Conservation (phyloP, 1,140 invertebrate genomes). For the Hypothenemus hampei region DNA sequence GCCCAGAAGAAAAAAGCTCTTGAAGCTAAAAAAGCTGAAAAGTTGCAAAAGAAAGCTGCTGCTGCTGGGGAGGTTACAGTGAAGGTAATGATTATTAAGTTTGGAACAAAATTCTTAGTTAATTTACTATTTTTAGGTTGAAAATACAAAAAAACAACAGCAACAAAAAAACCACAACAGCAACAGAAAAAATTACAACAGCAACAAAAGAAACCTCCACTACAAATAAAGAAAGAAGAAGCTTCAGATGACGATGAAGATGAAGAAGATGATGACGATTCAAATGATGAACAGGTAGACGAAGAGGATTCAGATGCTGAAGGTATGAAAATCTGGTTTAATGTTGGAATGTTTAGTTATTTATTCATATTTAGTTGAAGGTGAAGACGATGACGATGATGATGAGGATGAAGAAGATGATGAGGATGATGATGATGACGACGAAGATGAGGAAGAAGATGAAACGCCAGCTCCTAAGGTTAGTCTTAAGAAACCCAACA, state of each 20-base stretch:
- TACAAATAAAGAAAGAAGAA: conserved; percentile 13
- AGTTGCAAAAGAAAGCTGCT: conserved; percentile 11
- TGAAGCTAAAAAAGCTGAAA: conserved; percentile 4
- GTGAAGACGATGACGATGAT: conserved; percentile 29
- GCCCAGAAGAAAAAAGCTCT: conserved; percentile 7
- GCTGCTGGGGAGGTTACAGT: not conserved
- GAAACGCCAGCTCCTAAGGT: conserved; percentile 26
- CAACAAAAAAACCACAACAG: not conserved
- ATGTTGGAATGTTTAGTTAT: conserved; percentile 5
- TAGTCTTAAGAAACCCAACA: conserved; percentile 31
- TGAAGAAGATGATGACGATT: conserved; percentile 16
- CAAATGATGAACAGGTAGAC: conserved; percentile 9
- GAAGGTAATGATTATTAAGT: not conserved
- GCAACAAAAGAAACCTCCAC: conserved; percentile 1
- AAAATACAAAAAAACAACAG: not conserved
- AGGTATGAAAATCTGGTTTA: conserved; percentile 3
- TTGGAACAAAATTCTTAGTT: not conserved
- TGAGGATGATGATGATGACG: conserved; percentile 28
- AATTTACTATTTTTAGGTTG: not conserved
- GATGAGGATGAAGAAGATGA: conserved; percentile 29
- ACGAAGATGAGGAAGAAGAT: conserved; percentile 28
- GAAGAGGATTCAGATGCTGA: conserved; percentile 11
- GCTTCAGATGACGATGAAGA: conserved; percentile 17
- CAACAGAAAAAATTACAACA: not conserved
- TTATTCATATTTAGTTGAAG: not conserved